Percentiles rank a stretch among this genome's conserved stretches.
Evolutionary conservation across 2,888 invertebrate genomes (phyloP).

Genomic region (Cerastis leucographa): DNA sequence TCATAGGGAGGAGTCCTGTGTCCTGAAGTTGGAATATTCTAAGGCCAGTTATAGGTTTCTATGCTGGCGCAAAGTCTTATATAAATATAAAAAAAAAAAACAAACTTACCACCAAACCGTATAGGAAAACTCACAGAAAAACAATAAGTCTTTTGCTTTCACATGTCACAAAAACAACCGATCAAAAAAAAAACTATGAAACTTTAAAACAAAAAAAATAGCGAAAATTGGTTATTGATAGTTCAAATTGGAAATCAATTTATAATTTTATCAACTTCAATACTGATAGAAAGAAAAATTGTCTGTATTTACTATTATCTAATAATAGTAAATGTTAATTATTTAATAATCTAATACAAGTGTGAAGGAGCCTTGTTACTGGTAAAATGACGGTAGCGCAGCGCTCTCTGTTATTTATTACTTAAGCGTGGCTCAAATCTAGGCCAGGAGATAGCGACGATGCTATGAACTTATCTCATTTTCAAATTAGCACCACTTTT

Average conservation of each 20-base stretch:
- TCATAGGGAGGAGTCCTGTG: neutral
- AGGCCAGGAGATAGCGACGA: slow-evolving; percentile 57
- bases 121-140: neutral
- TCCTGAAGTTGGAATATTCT: neutral
- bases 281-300: neutral
- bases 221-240: neutral
- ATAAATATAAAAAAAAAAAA: neutral
- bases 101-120: slow-evolving; percentile 39
- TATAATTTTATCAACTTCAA: neutral
- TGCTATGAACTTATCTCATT: slow-evolving; percentile 12
- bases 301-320: neutral
- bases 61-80: neutral
- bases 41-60: neutral
- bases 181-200: neutral
- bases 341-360: slow-evolving; percentile 42
- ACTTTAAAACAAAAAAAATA: neutral
- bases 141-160: slow-evolving; percentile 17
- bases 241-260: neutral
- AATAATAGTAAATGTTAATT: slow-evolving; percentile 6
- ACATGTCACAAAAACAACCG: slow-evolving; percentile 46
- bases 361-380: slow-evolving; percentile 46
- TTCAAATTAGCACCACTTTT: slow-evolving; percentile 19
- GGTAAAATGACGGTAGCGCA: slow-evolving; percentile 68
- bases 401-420: slow-evolving; percentile 74
- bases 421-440: slow-evolving; percentile 68